Base-by-base conservation (phyloP, 53 echinoderm and acorn worm genomes). In the Echinarachnius parma region DNA sequence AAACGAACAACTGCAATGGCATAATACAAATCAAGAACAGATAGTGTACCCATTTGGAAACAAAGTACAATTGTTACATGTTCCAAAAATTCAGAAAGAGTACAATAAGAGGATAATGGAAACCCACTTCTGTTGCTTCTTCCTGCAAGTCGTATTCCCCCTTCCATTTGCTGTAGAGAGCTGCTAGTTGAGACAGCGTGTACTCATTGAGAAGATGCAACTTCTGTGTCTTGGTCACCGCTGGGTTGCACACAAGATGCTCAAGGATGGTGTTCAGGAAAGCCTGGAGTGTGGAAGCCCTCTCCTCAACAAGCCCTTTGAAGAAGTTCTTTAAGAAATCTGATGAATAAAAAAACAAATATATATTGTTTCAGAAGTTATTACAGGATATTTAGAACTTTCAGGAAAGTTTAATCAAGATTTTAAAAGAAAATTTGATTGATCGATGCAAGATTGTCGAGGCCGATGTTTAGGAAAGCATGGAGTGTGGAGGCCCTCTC, bases 251-350 rank as follows among this genome's bases (percentile, higher is more conserved):
- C 29, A 95, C 76, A 1, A 95, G 57, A 57, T 84, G 72, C 47
- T 90, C 85, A 28, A 59, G 58, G 25, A 95, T 31, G 16, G 96
- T 86, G 16, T 67, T 57, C 13, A 95, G 69, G 23, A 95, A 52
- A 15, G 85, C 76, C 16, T 90, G 77, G 13, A 95, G 62, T 31
- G 71, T 80, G 30, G 79, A 81, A 10, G 75, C 82, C 56, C 96
- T 78, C 62, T 95, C 96, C 44, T 67, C 46, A 21, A 46, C 59
- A 21, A 95, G 52, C 28, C 69, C 84, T 49, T 84, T 81, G 76
- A 95, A 90, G 59, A 90, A 75, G 44, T 78, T 79, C 60, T 87
- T 90, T 46, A 90, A 64, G 25, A 95, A 90, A 13, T 87, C 96
- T 94, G 55, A 9, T 25, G 13, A 39, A n/a, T n/a, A n/a, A n/a